A percentile compares a stretch with the other conserved stretches of the same genome.
phyloP scores from a whole-genome alignment of 2,888 invertebrate species.

The Stenotaenia linearis region DNA sequence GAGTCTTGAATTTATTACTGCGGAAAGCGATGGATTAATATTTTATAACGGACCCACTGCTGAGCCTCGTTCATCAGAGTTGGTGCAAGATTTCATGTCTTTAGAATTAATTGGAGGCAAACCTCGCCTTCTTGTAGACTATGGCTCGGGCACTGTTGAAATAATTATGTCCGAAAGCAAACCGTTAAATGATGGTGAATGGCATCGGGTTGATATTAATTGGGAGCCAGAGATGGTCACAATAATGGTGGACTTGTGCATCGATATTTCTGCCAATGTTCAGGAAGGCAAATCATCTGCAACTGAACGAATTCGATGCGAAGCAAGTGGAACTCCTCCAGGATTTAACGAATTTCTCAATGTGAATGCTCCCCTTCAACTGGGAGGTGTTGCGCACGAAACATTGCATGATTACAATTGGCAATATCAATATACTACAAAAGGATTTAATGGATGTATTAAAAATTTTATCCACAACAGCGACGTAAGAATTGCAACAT shows the following conservation, averaged over 20 bases:
- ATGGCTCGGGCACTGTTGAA: constrained; percentile 73
- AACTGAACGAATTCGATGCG: constrained; percentile 79
- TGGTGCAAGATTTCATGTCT: constrained; percentile 70
- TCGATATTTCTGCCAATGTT: background rate
- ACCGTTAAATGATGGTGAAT: constrained; percentile 69
- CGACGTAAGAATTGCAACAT: constrained; percentile 31
- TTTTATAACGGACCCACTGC: constrained; percentile 79
- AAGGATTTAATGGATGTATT: constrained; percentile 81
- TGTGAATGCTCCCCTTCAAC: constrained; percentile 80
- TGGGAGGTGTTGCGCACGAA: constrained; percentile 52
- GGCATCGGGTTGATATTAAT: constrained; percentile 78
- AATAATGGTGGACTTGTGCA: constrained; percentile 66
- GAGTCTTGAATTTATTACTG: constrained; percentile 72
- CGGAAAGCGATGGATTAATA: constrained; percentile 70
- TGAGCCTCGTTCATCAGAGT: constrained; percentile 31
- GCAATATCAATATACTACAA: constrained; percentile 62
- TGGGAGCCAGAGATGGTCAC: constrained; percentile 50
- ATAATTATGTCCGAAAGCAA: constrained; percentile 64
- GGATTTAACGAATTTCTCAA: constrained; percentile 68
- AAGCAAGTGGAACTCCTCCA: constrained; percentile 77
- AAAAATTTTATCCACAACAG: constrained; percentile 75
- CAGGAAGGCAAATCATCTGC: constrained; percentile 29
- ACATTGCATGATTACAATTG: constrained; percentile 52
- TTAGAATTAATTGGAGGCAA: constrained; percentile 75
- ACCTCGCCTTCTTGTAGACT: constrained; percentile 75